Evolutionary conservation across 2,113 vertebrate genomes (phyloP).

Genomic region (Verasper variegatus): DNA sequence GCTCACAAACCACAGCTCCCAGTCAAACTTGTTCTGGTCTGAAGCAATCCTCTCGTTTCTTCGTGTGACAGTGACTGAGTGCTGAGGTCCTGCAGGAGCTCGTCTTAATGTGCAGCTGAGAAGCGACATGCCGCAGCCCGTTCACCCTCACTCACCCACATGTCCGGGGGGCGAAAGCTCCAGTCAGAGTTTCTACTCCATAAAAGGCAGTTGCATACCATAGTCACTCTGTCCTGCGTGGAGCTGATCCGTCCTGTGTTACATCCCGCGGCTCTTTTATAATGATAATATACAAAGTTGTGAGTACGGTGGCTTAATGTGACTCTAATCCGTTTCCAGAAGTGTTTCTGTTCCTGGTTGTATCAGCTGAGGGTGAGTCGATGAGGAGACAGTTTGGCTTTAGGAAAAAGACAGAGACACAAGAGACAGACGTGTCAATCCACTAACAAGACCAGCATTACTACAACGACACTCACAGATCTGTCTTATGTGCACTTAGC

Average conservation of each 20-base stretch:
- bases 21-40: too few species aligned
- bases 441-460: too few species aligned
- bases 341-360: neutral
- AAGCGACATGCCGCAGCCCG: neutral
- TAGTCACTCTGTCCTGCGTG: neutral
- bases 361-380: neutral
- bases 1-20: too few species aligned
- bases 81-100: neutral
- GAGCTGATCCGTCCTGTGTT: neutral
- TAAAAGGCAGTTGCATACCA: too few species aligned
- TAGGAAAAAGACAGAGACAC: neutral
- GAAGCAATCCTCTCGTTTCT: too few species aligned
- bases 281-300: neutral
- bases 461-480: too few species aligned
- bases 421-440: neutral
- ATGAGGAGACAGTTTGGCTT: neutral
- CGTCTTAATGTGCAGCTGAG: neutral
- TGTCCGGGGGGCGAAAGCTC: neutral
- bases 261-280: neutral
- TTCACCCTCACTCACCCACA: too few species aligned
- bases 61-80: neutral
- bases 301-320: neutral
- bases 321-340: accelerated
- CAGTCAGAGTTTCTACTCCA: too few species aligned
- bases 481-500: too few species aligned